Evolutionary conservation across 2,888 invertebrate genomes (phyloP).

Genomic region (Perithous albicinctus): DNA sequence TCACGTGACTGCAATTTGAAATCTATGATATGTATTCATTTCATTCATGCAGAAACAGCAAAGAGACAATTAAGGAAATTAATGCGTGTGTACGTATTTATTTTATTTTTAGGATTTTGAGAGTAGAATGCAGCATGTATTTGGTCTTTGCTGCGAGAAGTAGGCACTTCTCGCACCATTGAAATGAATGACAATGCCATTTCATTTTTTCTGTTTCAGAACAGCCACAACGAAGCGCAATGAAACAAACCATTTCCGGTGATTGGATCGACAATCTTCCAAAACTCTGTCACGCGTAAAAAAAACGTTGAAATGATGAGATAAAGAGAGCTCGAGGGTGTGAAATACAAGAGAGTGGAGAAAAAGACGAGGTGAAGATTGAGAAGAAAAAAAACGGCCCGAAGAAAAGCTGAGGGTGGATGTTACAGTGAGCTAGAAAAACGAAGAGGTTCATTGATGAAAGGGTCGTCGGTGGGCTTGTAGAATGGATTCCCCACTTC

Average conservation of each 20-base stretch:
- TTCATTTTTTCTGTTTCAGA: slow-evolving; percentile 47
- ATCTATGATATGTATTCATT: neutral
- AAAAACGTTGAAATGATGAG: slow-evolving; percentile 18
- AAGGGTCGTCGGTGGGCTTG: neutral
- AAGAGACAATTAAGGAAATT: neutral
- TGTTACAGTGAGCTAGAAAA: slow-evolving; percentile 24
- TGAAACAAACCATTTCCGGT: slow-evolving; percentile 10
- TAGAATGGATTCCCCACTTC: slow-evolving; percentile 64
- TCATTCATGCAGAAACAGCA: neutral
- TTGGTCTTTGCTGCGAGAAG: too few relatives aligned
- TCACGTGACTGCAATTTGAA: neutral
- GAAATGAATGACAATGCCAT: neutral
- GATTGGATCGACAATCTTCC: neutral
- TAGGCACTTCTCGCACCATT: neutral
- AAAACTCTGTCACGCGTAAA: neutral
- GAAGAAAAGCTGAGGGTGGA: slow-evolving; percentile 8
- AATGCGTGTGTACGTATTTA: neutral
- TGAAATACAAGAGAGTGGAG: neutral
- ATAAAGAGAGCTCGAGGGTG: slow-evolving; percentile 1
- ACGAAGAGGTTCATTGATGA: slow-evolving; percentile 11
- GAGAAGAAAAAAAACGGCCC: neutral
- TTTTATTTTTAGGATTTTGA: neutral
- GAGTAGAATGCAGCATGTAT: too few relatives aligned
- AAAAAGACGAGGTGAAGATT: slow-evolving; percentile 6
- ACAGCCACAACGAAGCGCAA: neutral